Conservation (phyloP, 2,888 invertebrate species). For the Epinotia ramella region DNA sequence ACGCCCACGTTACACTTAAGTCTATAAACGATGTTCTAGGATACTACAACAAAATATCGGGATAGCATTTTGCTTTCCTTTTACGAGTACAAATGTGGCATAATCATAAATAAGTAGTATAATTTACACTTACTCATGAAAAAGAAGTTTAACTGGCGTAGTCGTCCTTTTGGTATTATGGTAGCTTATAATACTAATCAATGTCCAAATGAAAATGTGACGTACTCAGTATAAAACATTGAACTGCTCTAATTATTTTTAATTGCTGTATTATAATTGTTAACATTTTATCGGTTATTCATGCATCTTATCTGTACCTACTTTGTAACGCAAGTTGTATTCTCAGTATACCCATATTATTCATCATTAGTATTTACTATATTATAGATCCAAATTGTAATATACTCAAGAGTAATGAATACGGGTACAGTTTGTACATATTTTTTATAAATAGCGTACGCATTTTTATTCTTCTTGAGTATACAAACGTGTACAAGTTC, state of each 20-base stretch:
- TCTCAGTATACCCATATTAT: background rate
- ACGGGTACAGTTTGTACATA: background rate
- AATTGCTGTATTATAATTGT: background rate
- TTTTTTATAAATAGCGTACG: background rate
- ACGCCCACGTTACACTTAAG: background rate
- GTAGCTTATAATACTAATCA: background rate
- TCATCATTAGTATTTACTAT: background rate
- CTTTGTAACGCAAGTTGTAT: background rate
- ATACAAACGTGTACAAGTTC: background rate
- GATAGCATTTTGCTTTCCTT: background rate
- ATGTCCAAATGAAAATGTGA: constrained; percentile 20
- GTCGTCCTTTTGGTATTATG: background rate
- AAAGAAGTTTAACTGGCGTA: background rate
- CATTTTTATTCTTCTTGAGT: background rate
- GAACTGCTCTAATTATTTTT: constrained; percentile 17
- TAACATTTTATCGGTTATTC: constrained; percentile 4
- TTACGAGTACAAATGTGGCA: background rate
- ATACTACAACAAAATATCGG: too few relatives aligned
- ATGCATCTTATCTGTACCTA: constrained; percentile 18
- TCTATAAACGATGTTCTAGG: background rate
- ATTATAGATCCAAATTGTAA: constrained; percentile 2
- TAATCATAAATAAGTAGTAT: background rate
- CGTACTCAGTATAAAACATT: constrained; percentile 6
- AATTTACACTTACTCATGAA: background rate
- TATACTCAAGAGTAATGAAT: background rate